Evolutionary conservation across 2,113 vertebrate species (phyloP).

Genomic region (Psilopogon haemacephalus): DNA sequence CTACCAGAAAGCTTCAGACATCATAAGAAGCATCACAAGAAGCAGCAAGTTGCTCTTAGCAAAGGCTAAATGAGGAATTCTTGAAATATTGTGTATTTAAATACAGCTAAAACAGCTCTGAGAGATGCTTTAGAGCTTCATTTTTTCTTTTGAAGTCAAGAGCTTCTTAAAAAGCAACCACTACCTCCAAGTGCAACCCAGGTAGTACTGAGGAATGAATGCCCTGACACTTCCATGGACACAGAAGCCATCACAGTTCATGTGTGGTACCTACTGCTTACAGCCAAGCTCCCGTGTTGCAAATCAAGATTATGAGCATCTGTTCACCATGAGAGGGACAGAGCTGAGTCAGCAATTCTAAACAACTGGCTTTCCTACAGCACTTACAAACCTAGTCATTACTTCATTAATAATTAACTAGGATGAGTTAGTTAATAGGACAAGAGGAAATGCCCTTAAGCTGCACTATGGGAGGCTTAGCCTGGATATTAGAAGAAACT

Average conservation of each 20-base stretch:
- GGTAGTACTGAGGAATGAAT: not conserved
- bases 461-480: no score
- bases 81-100: not conserved
- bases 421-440: no score
- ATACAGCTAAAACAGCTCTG: not conserved
- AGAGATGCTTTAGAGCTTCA: not conserved
- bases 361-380: not conserved
- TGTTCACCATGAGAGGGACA: not conserved
- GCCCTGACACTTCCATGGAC: not conserved
- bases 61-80: not conserved
- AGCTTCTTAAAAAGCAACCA: not conserved
- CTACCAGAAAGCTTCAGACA: not conserved
- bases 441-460: no score
- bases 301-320: not conserved
- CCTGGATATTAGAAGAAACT: no score
- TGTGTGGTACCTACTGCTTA: not conserved
- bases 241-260: not conserved
- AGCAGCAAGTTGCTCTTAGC: not conserved
- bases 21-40: not conserved
- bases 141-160: not conserved
- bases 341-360: not conserved
- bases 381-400: not conserved
- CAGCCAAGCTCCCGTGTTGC: not conserved
- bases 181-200: not conserved
- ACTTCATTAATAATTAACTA: not conserved